Conservation (phyloP, 2,113 vertebrate genomes). For the Piprites chloris region DNA sequence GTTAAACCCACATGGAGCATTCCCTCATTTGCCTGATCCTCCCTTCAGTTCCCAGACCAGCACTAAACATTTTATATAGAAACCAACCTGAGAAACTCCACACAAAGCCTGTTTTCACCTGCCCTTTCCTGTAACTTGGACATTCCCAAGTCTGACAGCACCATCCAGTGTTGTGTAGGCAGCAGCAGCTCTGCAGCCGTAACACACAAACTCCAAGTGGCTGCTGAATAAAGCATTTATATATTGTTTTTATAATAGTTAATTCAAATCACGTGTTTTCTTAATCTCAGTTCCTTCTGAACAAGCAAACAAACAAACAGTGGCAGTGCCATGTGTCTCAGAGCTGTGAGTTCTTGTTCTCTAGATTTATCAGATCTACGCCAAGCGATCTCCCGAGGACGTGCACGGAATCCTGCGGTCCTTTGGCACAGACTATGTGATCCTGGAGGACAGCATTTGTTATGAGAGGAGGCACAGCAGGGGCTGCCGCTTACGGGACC, state of each 20-base stretch:
- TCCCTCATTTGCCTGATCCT: background rate
- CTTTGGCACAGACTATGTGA: conserved; percentile 87
- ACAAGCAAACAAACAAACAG: background rate
- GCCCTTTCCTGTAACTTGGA: background rate
- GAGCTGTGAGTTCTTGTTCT: background rate
- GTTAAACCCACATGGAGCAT: background rate
- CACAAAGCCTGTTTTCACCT: background rate
- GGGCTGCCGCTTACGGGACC: conserved; percentile 90
- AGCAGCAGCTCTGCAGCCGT: background rate
- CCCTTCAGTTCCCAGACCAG: background rate
- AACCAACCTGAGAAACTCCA: background rate
- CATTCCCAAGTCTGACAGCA: background rate
- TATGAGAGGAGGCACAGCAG: conserved; percentile 86
- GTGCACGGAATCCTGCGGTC: conserved; percentile 81
- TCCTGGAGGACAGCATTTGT: conserved; percentile 96
- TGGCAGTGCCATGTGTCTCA: background rate
- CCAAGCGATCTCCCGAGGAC: conserved; percentile 81
- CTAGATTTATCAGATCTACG: conserved; percentile 96
- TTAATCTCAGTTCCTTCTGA: background rate
- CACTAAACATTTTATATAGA: background rate
- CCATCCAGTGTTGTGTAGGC: background rate
- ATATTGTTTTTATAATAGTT: background rate
- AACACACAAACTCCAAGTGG: background rate
- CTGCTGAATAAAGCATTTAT: background rate
- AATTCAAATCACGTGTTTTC: background rate